Evolutionary conservation across 2,113 vertebrate species (phyloP).

Genomic region (Uria lomvia): DNA sequence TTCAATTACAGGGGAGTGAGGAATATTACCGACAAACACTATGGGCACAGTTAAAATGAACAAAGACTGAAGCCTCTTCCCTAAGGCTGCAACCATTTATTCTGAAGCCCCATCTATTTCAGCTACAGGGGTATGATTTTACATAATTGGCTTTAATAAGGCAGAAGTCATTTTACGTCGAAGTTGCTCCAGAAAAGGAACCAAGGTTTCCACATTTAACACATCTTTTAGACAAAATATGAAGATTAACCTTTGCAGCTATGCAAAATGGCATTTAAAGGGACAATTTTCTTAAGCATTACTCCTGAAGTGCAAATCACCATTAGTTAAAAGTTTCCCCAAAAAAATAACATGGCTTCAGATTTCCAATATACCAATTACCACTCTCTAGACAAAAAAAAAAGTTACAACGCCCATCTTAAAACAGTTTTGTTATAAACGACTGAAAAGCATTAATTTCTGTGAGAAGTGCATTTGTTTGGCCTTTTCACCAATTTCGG

Average conservation of each 20-base stretch:
- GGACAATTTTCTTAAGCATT: neutral
- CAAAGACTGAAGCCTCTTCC: constrained; percentile 10
- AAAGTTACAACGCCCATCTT: neutral
- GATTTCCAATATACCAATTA: neutral
- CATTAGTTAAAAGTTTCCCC: neutral
- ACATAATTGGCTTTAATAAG: constrained; percentile 47
- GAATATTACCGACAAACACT: neutral
- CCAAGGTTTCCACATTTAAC: neutral
- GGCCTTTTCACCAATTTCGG: neutral
- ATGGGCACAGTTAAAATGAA: constrained; percentile 42
- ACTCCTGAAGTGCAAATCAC: neutral
- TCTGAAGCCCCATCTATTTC: constrained; percentile 5
- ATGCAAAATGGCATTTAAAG: neutral
- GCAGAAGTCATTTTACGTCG: constrained; percentile 26
- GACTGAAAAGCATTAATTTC: neutral
- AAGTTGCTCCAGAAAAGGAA: neutral
- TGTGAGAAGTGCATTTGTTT: neutral
- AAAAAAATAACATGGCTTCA: neutral
- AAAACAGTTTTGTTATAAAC: neutral
- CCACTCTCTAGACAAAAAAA: neutral
- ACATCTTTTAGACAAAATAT: neutral
- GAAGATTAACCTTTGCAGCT: neutral
- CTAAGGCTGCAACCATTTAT: constrained; percentile 19
- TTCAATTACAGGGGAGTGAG: constrained; percentile 53
- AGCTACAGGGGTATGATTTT: neutral